These are phyloP conservation scores for Aptenodytes forsteri DNA, from an alignment of 2,113 vertebrate species.

Conservation along the genomic window DNA sequence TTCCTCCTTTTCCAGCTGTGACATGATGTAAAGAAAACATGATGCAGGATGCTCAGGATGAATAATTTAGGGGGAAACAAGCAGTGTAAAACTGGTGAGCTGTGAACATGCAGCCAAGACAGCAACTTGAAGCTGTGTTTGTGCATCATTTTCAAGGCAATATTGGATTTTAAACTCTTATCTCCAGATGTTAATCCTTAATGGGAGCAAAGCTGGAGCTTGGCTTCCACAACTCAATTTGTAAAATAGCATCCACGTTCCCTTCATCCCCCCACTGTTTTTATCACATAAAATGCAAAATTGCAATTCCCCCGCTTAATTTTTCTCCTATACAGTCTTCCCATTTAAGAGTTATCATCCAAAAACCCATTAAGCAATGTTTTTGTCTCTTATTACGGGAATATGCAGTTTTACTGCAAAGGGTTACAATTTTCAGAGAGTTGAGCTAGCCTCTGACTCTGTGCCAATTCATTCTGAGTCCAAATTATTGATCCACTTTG, in stretches of 20 bases:
- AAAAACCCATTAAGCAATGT: not conserved
- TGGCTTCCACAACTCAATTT: not conserved
- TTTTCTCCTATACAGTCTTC: not conserved
- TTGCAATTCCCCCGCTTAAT: not conserved
- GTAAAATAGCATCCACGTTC: not conserved
- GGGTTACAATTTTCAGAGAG: not conserved
- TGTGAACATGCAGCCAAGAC: constrained; percentile 15
- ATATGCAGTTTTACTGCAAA: not conserved
- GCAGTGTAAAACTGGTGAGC: not conserved
- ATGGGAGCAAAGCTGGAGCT: not conserved
- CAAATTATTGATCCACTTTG: not conserved
- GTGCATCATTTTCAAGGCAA: not conserved
- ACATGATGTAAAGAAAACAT: constrained; percentile 37
- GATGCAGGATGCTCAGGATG: constrained; percentile 46
- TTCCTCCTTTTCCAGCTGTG: constrained; percentile 2
- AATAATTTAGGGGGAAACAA: constrained; percentile 70
- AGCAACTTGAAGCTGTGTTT: not conserved
- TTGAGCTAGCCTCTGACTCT: not conserved
- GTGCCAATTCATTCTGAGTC: not conserved
- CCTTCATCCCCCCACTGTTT: not conserved
- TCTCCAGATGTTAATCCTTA: constrained; percentile 63
- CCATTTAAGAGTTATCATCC: not conserved
- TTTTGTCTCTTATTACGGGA: not conserved
- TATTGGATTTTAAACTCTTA: constrained; percentile 44
- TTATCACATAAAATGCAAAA: not conserved